A percentile compares a stretch with the other conserved stretches of the same genome.
Evolutionary conservation across 2,888 invertebrate species (phyloP).

Genomic region (Escarpia spicata): DNA sequence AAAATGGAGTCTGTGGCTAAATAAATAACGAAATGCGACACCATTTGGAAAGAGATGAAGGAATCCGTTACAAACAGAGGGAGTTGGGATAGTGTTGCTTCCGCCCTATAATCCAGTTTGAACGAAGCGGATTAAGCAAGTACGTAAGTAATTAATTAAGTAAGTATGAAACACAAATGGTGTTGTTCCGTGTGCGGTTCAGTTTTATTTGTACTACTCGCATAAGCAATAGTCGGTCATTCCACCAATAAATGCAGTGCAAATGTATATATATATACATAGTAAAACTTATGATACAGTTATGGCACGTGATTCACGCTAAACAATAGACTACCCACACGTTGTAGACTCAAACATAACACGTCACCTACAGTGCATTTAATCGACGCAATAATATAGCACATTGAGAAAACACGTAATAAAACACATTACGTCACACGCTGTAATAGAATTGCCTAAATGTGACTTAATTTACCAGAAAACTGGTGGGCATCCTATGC

Average conservation of each 20-base stretch:
- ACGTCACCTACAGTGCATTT: not conserved
- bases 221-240: not conserved
- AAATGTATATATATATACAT: constrained; percentile 13
- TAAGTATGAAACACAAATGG: not conserved
- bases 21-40: too few species aligned
- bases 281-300: constrained; percentile 6
- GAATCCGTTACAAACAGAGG: too few species aligned
- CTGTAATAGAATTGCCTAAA: not conserved
- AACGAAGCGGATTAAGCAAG: too few species aligned
- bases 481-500: not conserved
- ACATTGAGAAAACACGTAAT: constrained; percentile 8
- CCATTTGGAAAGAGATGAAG: too few species aligned
- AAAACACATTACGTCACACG: not conserved
- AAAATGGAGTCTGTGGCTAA: too few species aligned
- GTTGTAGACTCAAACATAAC: not conserved
- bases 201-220: constrained; percentile 1
- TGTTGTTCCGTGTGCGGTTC: not conserved
- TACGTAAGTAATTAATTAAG: too few species aligned
- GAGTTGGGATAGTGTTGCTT: too few species aligned
- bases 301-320: constrained; percentile 6
- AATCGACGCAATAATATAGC: not conserved
- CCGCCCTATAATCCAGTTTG: too few species aligned
- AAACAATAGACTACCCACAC: not conserved
- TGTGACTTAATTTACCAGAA: not conserved
- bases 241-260: not conserved